These are phyloP conservation scores for Trachythela sp. DNA, from an alignment of 64 coral and sea anemone species.

Conservation along the genomic window DNA sequence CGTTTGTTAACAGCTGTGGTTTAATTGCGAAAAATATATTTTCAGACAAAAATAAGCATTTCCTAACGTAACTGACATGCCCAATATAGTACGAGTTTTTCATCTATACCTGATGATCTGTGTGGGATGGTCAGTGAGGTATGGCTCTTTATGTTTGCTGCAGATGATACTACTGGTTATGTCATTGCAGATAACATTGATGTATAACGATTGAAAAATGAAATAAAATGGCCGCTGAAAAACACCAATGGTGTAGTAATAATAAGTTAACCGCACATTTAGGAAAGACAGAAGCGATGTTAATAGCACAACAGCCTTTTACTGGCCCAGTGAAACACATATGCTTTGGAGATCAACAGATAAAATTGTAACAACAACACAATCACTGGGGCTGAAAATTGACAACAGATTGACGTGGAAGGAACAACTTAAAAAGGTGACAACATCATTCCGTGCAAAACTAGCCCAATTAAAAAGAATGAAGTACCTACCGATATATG, in stretches of 20 bases:
- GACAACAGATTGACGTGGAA: neutral
- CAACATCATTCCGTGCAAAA: neutral
- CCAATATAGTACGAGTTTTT: too few species aligned
- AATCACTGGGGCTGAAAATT: neutral
- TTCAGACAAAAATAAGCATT: too few species aligned
- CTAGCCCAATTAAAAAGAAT: neutral
- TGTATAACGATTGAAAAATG: neutral
- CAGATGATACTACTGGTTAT: conserved; percentile 33
- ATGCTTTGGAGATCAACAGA: neutral
- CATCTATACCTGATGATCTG: conserved; percentile 24
- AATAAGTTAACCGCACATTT: neutral
- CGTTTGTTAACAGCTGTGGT: too few species aligned
- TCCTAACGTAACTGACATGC: too few species aligned
- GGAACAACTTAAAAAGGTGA: neutral
- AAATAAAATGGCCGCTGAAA: neutral
- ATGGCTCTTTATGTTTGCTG: conserved; percentile 27
- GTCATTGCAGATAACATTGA: conserved; percentile 2
- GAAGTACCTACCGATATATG: neutral
- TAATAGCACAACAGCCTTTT: neutral
- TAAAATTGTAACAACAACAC: neutral
- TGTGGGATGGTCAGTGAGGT: neutral
- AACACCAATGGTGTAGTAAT: neutral
- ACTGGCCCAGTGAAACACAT: neutral
- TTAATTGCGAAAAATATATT: too few species aligned
- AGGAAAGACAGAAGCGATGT: neutral